Base-by-base conservation (phyloP, 1,140 invertebrate species). In the Semibalanus balanoides region DNA sequence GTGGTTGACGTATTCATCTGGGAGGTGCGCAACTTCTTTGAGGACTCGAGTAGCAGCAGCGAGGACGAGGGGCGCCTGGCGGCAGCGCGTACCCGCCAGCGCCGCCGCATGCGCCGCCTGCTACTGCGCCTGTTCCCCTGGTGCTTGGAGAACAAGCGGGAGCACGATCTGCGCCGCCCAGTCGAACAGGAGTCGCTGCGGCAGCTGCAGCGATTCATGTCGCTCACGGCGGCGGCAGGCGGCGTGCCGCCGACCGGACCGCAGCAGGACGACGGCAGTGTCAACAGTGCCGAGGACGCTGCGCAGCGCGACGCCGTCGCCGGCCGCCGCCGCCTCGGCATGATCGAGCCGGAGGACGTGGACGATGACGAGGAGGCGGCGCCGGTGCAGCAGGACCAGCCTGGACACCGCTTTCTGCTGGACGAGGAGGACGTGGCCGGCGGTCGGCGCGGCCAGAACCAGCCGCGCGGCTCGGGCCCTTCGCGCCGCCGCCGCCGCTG, bases 21-120 rank as follows among this genome's bases (percentile, higher is more conserved):
- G 70, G 70, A 72, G 29, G 29, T 72, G 11, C n/a, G 29, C 28
- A 72, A 72, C 70, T 72, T 72, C 70, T 72, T 72, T 27, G 70
- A 28, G 11, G 70, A 72, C 70, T 72, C 70, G n/a, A 9, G 3
- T 0, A 72, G 70, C 70, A 72, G 70, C 70, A 72, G 70, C 70
- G 70, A 72, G 9, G 29, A 72, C 9, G 70, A 72, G 11, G n/a
- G 51, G 1, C 14, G 14, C 1, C 1, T 25, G 51, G 51, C 51
- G 51, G 51, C 51, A 19, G 51, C 51, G 14, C 51, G 51, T 1
- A 64, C 51, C 14, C 9, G 51, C 1, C 51, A 25, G 51, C 51
- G 51, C 14, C 51, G 51, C 3, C 51, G 51, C 51, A 25, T 25
- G 51, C 51, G 51, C 22, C 11, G 22, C 9, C 51, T 64, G 51